Percentiles rank a stretch among this genome's conserved stretches.
Evolutionary conservation across 2,888 invertebrate species (phyloP).

Genomic region (Tenthredo mesomela): DNA sequence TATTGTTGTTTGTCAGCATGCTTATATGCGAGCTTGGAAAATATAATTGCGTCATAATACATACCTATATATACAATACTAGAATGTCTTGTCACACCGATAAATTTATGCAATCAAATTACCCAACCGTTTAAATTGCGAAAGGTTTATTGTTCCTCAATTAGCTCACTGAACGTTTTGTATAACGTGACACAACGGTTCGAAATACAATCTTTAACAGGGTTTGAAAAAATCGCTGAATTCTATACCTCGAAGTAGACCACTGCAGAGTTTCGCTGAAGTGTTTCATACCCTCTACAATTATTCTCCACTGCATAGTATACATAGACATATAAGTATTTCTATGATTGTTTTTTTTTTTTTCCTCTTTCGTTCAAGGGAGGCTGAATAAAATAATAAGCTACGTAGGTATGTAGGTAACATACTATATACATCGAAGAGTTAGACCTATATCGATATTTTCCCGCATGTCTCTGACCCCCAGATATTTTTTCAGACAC

Average conservation of each 20-base stretch:
- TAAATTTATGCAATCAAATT: conserved; percentile 27
- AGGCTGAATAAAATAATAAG: neutral
- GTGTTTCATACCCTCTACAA: neutral
- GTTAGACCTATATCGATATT: neutral
- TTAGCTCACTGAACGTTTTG: neutral
- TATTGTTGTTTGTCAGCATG: neutral
- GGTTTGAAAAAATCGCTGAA: neutral
- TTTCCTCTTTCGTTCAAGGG: neutral
- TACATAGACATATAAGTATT: neutral
- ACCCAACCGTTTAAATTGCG: conserved; percentile 25
- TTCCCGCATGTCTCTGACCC: neutral
- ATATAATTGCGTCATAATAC: neutral
- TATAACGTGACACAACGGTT: conserved; percentile 1
- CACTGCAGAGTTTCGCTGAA: neutral
- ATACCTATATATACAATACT: neutral
- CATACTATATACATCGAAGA: neutral
- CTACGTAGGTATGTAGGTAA: neutral
- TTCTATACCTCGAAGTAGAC: neutral
- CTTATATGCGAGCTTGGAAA: neutral
- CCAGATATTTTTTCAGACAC: neutral
- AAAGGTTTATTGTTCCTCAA: conserved; percentile 20
- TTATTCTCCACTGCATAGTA: neutral
- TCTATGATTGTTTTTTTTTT: neutral
- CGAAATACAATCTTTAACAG: neutral
- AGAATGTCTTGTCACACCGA: neutral